Conservation (phyloP, 2,888 invertebrate genomes). For the Drosophila meridionalis region DNA sequence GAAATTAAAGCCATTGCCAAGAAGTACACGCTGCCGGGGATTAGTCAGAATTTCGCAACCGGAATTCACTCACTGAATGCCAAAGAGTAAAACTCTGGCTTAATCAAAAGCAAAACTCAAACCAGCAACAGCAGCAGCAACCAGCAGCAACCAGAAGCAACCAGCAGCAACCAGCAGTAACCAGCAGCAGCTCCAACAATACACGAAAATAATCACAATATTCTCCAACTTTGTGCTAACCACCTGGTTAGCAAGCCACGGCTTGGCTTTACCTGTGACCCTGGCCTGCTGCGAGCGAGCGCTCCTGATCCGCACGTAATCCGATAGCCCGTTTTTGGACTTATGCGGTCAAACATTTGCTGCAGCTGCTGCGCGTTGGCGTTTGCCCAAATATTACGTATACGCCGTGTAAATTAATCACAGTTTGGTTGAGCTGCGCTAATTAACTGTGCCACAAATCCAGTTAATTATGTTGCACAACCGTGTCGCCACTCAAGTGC, state of each 20-base stretch:
- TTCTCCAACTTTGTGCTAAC: not conserved
- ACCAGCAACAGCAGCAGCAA: not conserved
- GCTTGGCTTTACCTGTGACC: not conserved
- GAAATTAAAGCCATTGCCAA: constrained; percentile 13
- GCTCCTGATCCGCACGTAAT: constrained; percentile 14
- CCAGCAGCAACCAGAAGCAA: not conserved
- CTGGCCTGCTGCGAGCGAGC: not conserved
- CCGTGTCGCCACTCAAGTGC: constrained; percentile 5
- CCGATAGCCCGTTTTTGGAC: constrained; percentile 32
- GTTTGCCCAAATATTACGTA: constrained; percentile 25
- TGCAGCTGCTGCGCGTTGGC: constrained; percentile 26
- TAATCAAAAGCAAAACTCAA: constrained; percentile 18
- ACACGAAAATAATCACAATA: constrained; percentile 11
- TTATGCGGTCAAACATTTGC: constrained; percentile 55
- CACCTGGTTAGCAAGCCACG: not conserved
- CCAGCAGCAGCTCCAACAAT: constrained; percentile 1
- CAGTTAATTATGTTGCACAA: constrained; percentile 51
- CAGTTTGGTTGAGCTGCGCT: constrained; percentile 6
- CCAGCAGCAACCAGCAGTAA: not conserved
- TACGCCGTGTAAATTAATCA: constrained; percentile 34
- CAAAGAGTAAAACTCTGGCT: constrained; percentile 5
- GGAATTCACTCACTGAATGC: not conserved
- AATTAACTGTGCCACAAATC: constrained; percentile 45
- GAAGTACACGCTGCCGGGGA: constrained; percentile 13
- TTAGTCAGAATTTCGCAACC: constrained; percentile 1